phyloP scores from a whole-genome alignment of 2,113 vertebrate genomes.

The Nicator chloris region DNA sequence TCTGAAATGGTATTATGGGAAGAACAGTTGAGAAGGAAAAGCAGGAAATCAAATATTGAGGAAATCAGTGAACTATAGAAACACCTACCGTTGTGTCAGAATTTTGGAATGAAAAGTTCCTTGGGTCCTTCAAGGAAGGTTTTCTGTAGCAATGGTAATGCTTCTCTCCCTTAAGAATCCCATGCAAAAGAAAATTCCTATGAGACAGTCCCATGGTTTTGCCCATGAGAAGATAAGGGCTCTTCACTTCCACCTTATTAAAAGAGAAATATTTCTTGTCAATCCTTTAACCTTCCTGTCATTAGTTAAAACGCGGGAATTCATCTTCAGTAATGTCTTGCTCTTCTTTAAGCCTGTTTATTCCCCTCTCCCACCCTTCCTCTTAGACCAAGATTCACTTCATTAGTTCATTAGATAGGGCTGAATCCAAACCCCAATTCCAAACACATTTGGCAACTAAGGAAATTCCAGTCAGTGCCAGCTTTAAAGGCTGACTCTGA shows the following conservation, averaged over 20 bases:
- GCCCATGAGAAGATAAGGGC: background rate
- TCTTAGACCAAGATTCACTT: background rate
- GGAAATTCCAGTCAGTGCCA: background rate
- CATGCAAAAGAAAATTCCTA: background rate
- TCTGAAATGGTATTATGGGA: background rate
- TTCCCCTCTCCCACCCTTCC: background rate
- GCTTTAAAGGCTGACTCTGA: slow-evolving; percentile 11
- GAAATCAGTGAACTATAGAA: background rate
- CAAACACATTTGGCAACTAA: background rate
- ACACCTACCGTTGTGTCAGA: background rate
- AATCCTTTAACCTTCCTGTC: background rate
- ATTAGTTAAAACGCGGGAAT: background rate
- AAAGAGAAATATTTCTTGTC: background rate
- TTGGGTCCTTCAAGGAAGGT: background rate
- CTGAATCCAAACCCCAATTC: background rate
- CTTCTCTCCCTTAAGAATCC: background rate
- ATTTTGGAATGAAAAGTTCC: background rate
- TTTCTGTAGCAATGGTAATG: background rate
- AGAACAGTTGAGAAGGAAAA: background rate
- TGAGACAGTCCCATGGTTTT: background rate
- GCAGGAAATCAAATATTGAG: background rate
- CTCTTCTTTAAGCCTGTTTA: background rate
- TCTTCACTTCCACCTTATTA: background rate
- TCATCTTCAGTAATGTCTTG: background rate
- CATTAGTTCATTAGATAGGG: background rate